Evolutionary conservation across 2,113 vertebrate species (phyloP).

Genomic region (Vulpes lagopus): DNA sequence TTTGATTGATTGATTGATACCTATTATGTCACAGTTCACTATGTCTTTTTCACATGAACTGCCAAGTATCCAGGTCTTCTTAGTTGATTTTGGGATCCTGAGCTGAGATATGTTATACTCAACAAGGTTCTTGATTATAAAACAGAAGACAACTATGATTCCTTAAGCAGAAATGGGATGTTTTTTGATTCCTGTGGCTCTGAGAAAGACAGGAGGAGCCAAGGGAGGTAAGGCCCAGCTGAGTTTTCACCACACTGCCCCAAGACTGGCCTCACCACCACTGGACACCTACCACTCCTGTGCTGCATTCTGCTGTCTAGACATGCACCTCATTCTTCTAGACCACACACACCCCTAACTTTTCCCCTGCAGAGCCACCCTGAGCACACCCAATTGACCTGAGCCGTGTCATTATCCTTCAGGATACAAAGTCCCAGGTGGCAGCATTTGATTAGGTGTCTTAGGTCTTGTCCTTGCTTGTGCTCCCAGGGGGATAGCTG

Average conservation of each 20-base stretch:
- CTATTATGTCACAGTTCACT: neutral
- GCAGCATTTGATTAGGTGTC: neutral
- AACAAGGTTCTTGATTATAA: neutral
- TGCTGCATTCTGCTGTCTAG: neutral
- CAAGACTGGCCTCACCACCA: neutral
- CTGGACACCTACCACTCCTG: neutral
- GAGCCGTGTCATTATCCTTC: neutral
- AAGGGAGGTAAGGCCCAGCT: neutral
- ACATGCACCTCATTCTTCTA: neutral
- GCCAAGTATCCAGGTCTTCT: neutral
- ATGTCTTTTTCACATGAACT: neutral
- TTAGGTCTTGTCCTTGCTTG: neutral
- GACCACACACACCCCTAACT: neutral
- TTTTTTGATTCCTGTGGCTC: neutral
- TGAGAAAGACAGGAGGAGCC: neutral
- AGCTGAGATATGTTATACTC: neutral
- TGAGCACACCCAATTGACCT: neutral
- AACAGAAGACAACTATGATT: neutral
- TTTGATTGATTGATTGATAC: neutral
- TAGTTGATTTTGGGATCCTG: neutral
- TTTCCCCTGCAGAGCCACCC: neutral
- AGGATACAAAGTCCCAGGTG: neutral
- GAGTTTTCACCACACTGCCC: neutral
- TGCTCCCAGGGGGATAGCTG: neutral
- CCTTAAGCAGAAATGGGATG: slow-evolving; percentile 20